Base-by-base conservation (phyloP, 2,888 invertebrate genomes). In the Ennomos erosarius region DNA sequence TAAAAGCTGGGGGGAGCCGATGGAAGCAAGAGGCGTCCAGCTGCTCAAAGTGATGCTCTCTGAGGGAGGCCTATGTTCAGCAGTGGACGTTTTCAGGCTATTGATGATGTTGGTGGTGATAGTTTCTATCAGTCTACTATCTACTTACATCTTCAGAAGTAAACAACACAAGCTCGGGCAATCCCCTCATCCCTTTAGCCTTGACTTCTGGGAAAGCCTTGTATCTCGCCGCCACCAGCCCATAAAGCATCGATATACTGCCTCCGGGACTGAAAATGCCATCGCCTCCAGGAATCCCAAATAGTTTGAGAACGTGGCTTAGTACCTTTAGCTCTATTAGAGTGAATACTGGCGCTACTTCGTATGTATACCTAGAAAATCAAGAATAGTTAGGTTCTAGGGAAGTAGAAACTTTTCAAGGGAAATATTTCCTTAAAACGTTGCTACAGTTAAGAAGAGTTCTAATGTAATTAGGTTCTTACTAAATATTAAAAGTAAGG, bases 201-300 rank as follows among this genome's bases (percentile, higher is more conserved):
- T 97, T 97, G 1, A 95, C 92, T 5, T 95, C 90, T 0, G 97
- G 97, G 58, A 94, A 93, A 34, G 88, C 87, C 60, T 93, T 93
- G 73, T 94, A 96, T 58, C 97, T 92, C 0, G 97, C 97, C 9
- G 96, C 84, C 0, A 95, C 95, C 71, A 97, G 90, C 0, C 94
- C 96, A 75, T 97, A 96, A 92, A 97, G 94, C 81, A 97, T 96
- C 3, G 96, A 94, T 42, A 95, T 89, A 47, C 97, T 97, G 1
- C 97, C 97, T 13, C 97, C 97, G 5, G 97, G 96, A 43, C 95
- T 93, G 74, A 96, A 95, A 49, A 97, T 95, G 1, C 97, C 97
- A 76, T 97, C 97, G 0, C 95, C 96, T 16, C 94, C 82, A 6
- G 92, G 88, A 55, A 95, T 95, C 0, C 95, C 95, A 61, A 95